These are phyloP conservation scores for Heliangelus exortis DNA, from an alignment of 2,797 vertebrate genomes.

Conservation along the genomic window DNA sequence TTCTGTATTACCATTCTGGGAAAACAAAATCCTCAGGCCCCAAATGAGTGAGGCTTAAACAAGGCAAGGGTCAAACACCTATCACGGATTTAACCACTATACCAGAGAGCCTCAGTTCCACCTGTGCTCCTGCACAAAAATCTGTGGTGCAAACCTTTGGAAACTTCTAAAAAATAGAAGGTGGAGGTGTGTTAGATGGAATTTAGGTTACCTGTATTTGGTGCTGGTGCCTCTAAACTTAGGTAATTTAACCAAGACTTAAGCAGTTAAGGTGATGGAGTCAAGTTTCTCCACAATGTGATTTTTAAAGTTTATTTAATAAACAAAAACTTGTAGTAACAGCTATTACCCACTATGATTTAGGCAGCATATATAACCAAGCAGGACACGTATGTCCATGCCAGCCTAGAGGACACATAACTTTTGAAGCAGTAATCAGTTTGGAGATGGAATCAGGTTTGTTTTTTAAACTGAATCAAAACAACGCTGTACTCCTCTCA, in stretches of 20 bases:
- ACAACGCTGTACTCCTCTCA: background rate
- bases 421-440: background rate
- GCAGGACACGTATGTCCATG: background rate
- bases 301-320: background rate
- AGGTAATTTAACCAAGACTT: background rate
- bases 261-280: background rate
- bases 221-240: background rate
- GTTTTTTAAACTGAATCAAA: background rate
- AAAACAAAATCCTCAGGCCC: background rate
- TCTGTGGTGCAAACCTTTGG: background rate
- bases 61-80: background rate
- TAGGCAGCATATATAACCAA: background rate
- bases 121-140: background rate
- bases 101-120: background rate
- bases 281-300: background rate
- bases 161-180: background rate
- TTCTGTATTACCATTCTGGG: background rate
- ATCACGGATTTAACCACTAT: background rate
- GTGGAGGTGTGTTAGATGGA: background rate
- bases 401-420: background rate
- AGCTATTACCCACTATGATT: background rate
- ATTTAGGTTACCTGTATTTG: background rate
- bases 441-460: too few relatives aligned
- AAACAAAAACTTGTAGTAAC: background rate
- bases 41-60: background rate